Evolutionary conservation across 2,797 vertebrate genomes (phyloP).

Genomic region (Mycteria americana): DNA sequence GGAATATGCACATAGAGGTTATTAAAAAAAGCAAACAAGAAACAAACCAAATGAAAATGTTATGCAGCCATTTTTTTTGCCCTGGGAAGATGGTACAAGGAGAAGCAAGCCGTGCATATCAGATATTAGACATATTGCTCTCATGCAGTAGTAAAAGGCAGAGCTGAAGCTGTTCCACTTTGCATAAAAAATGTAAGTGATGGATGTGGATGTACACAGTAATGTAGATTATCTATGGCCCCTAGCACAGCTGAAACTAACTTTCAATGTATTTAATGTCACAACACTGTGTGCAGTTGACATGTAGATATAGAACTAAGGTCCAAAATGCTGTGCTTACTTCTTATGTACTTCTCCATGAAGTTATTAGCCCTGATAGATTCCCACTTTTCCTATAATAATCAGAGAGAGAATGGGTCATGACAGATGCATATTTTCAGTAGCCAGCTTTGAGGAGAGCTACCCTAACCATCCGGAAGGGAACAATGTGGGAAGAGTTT

Average conservation of each 20-base stretch:
- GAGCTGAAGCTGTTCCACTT: background rate
- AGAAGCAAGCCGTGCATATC: fast-evolving
- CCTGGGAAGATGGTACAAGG: background rate
- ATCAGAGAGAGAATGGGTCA: background rate
- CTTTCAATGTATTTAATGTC: background rate
- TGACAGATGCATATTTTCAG: background rate
- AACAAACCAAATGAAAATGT: background rate
- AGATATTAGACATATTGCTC: background rate
- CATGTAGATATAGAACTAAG: background rate
- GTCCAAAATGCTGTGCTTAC: background rate
- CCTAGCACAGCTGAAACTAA: background rate
- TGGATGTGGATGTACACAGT: fast-evolving
- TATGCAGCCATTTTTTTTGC: background rate
- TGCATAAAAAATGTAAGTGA: background rate
- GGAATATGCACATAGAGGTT: background rate
- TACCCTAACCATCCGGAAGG: background rate
- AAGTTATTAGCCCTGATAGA: background rate
- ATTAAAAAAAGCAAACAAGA: background rate
- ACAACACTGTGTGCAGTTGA: background rate
- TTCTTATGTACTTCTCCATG: background rate
- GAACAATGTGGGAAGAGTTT: background rate
- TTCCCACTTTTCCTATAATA: background rate
- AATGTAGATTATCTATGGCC: background rate
- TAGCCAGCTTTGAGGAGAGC: background rate
- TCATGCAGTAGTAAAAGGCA: background rate